These are phyloP conservation scores for Ginglymostoma cirratum DNA, from an alignment of 2,113 vertebrate species.

Conservation along the genomic window DNA sequence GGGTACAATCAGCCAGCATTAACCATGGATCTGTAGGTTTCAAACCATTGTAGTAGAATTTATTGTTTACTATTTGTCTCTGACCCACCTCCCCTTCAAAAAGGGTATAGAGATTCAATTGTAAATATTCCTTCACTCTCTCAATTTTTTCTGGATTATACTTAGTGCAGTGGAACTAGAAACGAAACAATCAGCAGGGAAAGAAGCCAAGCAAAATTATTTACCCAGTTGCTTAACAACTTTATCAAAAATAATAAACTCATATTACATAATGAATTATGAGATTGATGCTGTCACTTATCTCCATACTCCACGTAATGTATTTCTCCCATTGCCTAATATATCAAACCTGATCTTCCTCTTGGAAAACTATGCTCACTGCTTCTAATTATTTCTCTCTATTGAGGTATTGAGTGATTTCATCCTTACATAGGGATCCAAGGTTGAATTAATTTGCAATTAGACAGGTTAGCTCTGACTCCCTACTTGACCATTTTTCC, in stretches of 20 bases:
- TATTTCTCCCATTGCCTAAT: too few relatives aligned
- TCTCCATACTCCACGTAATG: background rate
- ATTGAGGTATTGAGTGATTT: background rate
- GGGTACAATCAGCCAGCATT: background rate
- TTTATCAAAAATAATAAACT: background rate
- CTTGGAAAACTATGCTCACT: background rate
- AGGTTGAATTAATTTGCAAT: background rate
- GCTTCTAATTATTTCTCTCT: background rate
- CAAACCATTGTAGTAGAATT: background rate
- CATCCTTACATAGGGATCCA: background rate
- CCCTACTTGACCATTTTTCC: background rate
- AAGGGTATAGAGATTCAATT: background rate
- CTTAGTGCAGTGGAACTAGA: background rate
- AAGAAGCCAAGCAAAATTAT: background rate
- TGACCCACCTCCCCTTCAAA: background rate
- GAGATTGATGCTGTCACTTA: background rate
- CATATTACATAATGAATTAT: background rate
- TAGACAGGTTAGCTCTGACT: background rate
- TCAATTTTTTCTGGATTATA: background rate
- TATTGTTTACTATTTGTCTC: background rate
- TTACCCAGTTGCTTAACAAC: background rate
- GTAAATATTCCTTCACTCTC: background rate
- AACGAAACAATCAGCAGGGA: background rate
- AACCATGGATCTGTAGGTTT: background rate
- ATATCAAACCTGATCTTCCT: background rate